A percentile compares a stretch with the other conserved stretches of the same genome.
phyloP scores from a whole-genome alignment of 2,797 vertebrate genomes.

The Alca torda region DNA sequence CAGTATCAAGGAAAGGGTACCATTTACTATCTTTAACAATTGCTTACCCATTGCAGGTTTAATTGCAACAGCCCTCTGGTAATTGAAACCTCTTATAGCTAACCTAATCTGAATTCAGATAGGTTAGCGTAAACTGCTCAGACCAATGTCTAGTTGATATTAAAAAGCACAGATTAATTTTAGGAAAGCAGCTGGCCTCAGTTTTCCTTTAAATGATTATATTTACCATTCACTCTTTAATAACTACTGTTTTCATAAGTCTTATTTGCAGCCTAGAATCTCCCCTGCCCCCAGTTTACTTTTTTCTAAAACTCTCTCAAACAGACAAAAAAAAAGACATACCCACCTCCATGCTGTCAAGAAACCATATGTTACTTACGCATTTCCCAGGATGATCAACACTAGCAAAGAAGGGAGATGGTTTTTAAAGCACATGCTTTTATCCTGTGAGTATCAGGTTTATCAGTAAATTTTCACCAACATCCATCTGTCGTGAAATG shows the following conservation, averaged over 20 bases:
- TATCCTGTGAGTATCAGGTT: background rate
- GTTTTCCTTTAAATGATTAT: background rate
- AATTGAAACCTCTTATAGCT: background rate
- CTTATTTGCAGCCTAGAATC: background rate
- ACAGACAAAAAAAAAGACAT: background rate
- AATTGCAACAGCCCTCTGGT: background rate
- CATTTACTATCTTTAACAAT: background rate
- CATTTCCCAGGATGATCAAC: background rate
- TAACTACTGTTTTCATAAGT: background rate
- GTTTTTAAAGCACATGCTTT: background rate
- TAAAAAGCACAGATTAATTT: background rate
- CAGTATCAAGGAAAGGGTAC: background rate
- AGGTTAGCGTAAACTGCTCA: background rate
- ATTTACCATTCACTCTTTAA: background rate
- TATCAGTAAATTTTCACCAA: background rate
- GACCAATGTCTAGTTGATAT: background rate
- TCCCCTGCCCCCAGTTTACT: background rate
- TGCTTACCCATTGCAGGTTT: background rate
- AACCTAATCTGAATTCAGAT: background rate
- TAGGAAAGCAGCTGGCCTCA: background rate
- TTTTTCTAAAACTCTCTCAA: background rate
- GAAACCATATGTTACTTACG: background rate
- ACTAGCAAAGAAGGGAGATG: background rate
- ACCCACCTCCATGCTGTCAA: background rate
- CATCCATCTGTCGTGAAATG: background rate